Evolutionary conservation across 2,797 vertebrate genomes (phyloP), one percentile per base, ranked within the genome.

Genomic region (Enteromius trimaculatus): DNA sequence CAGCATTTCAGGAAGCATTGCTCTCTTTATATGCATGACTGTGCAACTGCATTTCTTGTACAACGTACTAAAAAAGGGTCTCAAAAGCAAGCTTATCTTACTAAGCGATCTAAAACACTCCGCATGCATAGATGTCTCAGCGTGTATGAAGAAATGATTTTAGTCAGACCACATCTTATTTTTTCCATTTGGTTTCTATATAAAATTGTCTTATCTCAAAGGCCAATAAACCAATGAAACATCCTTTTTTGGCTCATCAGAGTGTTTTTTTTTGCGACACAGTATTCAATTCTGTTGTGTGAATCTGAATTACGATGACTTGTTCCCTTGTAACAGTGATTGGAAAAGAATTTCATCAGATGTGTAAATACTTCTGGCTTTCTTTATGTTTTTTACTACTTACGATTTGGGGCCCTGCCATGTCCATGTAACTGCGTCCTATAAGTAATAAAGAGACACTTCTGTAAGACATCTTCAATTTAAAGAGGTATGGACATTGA

Each of bases 391-490:
- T 65, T 31, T 64, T 53, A 77, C 51, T 44, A 97, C 98, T 97
- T 94, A 99, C 98, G 94, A 92, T 74, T 92, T 94, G 84, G 96
- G 97, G 29, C 98, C 98, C 88, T 99, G 98, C 98, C 98, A 99
- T 0, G 98, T 99, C 98, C 98, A 99, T 49, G 97, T 98, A 87
- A 99, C 96, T 0, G 97, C 98, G 84, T 99, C 98, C 98, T 99
- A 85, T 17, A 87, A 84, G 53, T n/a, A 88, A 88, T 85, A 90
- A 62, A 55, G 31, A 58, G 10, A n/a, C 31, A 68, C 21, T 23
- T 31, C 34, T 16, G 14, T 49, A 17, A 26, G 2, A 69, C 39
- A 31, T 14, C 1, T n/a, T 65, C 3, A 4, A 39, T 55, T 55
- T 34, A 55, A 79, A 47, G 29, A n/a, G 26, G 3, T 19, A 39